Evolutionary conservation across 2,888 invertebrate species (phyloP), one percentile per base, ranked within the genome.

Genomic region (Caenorhabditis parvicauda): DNA sequence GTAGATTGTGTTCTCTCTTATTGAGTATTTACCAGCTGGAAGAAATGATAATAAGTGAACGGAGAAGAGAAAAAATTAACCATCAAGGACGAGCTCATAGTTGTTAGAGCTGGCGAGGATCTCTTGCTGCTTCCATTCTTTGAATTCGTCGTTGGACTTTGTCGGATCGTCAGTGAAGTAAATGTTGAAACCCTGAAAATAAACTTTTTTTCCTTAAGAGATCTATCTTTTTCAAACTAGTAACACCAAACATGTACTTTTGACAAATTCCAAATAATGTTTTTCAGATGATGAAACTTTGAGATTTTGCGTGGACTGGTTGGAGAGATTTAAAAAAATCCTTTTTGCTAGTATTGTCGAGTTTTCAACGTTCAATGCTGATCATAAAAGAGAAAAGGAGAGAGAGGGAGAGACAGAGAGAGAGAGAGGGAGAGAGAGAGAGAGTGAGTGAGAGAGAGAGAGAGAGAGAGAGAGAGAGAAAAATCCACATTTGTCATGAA

Each of bases 131-230:
- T 49, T 46, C 64, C 64, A 64, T 1, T 41, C 39, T 32, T 50
- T 25, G 39, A 54, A 64, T 21, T 64, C 56, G 24, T 64, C 50
- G 4, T 35, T 38, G 2, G 64, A 29, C 17, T 45, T 42, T 17
- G 35, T 54, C 21, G 50, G 17, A 27, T 64, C 57, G 22, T 51
- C 50, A n/a, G 64, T 64, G 45, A 46, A 64, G 24, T 64, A 64
- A 17, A 64, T 39, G 35, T 59, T 64, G 54, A 53, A 64, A 32
- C 59, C 64, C 59, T 59, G 22, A 19, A 22, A 44, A 24, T 4
- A n/a, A n/a, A n/a, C n/a, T n/a, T 29, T 28, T 28, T n/a, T 21
- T 7, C 9, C 39, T 17, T 39, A 39, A 39, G 21, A 9, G n/a
- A 39, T 39, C 21, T 39, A 39, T 14, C n/a, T 19, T 19, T 39